Conservation (phyloP, 2,113 vertebrate genomes). For the Carollia perspicillata region DNA sequence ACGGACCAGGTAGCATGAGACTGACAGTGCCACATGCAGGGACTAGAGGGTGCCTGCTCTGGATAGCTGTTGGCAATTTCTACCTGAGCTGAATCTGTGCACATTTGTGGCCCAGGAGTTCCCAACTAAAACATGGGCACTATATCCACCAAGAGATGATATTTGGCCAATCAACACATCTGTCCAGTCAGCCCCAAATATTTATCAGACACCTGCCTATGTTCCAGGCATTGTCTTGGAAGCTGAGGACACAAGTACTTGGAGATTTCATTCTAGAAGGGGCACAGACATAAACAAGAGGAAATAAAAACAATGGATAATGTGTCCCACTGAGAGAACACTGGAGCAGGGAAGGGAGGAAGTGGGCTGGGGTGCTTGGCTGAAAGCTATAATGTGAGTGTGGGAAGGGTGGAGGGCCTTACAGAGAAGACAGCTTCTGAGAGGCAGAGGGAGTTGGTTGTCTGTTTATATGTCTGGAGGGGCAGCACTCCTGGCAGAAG, state of each 20-base stretch:
- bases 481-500: neutral
- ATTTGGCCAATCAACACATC: neutral
- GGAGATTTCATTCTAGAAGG: neutral
- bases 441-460: neutral
- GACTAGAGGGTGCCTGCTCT: fast-evolving
- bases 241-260: neutral
- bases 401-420: neutral
- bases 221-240: neutral
- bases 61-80: neutral
- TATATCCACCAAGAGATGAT: too few relatives aligned
- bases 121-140: neutral
- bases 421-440: neutral
- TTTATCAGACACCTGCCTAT: neutral
- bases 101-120: neutral
- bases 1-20: neutral
- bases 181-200: neutral
- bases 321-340: neutral
- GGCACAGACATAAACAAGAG: neutral
- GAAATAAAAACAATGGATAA: neutral
- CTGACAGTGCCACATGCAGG: fast-evolving
- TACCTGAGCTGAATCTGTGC: neutral
- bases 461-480: neutral
- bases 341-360: too few relatives aligned
- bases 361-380: neutral
- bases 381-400: neutral